These are phyloP conservation scores for Pseudomugil gertrudae DNA, from an alignment of 2,797 vertebrate genomes.

Conservation along the genomic window DNA sequence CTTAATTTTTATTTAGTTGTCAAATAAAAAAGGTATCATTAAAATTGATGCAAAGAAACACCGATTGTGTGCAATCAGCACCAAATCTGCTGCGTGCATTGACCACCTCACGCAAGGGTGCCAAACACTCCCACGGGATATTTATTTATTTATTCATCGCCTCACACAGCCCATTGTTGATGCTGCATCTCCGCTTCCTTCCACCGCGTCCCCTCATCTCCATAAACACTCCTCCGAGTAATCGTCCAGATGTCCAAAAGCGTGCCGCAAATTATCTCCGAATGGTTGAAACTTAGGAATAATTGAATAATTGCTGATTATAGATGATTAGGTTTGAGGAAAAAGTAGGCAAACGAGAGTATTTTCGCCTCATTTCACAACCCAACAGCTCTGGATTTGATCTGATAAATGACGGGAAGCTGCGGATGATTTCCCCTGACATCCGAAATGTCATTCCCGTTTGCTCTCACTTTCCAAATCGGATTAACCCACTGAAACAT, in stretches of 20 bases:
- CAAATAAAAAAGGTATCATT: slow-evolving; percentile 19
- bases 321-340: slow-evolving; percentile 41
- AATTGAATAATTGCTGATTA: slow-evolving; percentile 98
- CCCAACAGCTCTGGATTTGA: slow-evolving; percentile 20
- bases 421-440: slow-evolving; percentile 43
- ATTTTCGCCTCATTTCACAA: slow-evolving; percentile 42
- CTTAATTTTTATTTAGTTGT: neutral
- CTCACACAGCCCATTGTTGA: slow-evolving; percentile 78
- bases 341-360: slow-evolving; percentile 10
- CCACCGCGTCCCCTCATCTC: slow-evolving; percentile 87
- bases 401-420: slow-evolving; percentile 25
- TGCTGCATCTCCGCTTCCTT: slow-evolving; percentile 69
- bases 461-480: slow-evolving; percentile 40
- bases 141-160: slow-evolving; percentile 76
- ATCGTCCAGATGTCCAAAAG: slow-evolving; percentile 96
- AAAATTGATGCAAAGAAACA: slow-evolving; percentile 30
- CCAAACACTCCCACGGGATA: slow-evolving; percentile 56
- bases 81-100: slow-evolving; percentile 29
- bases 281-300: slow-evolving; percentile 89
- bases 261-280: slow-evolving; percentile 89
- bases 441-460: slow-evolving; percentile 6
- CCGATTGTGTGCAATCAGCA: slow-evolving; percentile 43
- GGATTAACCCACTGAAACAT: slow-evolving; percentile 22
- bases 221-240: slow-evolving; percentile 89
- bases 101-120: slow-evolving; percentile 55